Conservation (phyloP, 2,888 invertebrate genomes). For the Drosophila phalerata region DNA sequence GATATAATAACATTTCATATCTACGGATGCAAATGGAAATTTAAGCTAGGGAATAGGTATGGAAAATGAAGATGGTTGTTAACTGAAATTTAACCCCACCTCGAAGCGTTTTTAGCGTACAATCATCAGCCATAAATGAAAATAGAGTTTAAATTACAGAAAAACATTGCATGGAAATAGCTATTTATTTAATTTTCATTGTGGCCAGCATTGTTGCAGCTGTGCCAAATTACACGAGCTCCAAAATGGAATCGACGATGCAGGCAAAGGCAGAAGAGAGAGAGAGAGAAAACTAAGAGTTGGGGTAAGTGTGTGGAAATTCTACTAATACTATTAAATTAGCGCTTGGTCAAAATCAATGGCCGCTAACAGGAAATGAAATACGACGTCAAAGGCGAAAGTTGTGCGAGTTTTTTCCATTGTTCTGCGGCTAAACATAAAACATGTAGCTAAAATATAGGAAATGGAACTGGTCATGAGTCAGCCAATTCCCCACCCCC, state of each 20-base stretch:
- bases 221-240: conserved; percentile 55
- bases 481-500: conserved; percentile 23
- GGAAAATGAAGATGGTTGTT: neutral
- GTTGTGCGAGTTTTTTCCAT: conserved; percentile 25
- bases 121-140: conserved; percentile 60
- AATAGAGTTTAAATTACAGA: conserved; percentile 69
- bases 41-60: conserved; percentile 3
- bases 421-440: conserved; percentile 48
- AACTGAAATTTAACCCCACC: conserved; percentile 35
- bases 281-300: neutral
- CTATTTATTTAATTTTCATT: conserved; percentile 65
- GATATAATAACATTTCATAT: too few relatives aligned
- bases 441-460: conserved; percentile 37
- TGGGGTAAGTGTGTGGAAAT: conserved; percentile 7
- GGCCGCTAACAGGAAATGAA: conserved; percentile 56
- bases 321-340: conserved; percentile 67
- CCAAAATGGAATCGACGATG: neutral
- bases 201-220: conserved; percentile 53
- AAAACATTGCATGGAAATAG: conserved; percentile 67
- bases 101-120: conserved; percentile 3
- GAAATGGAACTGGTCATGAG: conserved; percentile 56
- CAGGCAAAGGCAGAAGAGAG: neutral
- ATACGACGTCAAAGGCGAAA: conserved; percentile 47
- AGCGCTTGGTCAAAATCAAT: conserved; percentile 62
- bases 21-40: conserved; percentile 26